Evolutionary conservation across 2,113 vertebrate genomes (phyloP).

Genomic region (Barnardius zonarius): DNA sequence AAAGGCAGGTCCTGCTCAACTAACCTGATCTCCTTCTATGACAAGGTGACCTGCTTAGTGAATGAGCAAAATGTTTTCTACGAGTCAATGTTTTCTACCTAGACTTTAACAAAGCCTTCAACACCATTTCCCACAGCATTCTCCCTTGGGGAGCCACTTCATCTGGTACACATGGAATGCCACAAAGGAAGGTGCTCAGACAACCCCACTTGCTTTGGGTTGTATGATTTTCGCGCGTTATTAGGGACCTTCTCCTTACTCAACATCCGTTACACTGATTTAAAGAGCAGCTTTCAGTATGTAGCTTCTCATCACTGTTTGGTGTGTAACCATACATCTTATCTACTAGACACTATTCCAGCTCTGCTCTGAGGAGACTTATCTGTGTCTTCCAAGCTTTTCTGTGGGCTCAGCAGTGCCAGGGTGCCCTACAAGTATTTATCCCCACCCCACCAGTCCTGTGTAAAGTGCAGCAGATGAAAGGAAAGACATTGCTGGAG

Average conservation of each 20-base stretch:
- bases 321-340: background rate
- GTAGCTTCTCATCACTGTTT: background rate
- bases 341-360: background rate
- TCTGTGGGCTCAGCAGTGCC: background rate
- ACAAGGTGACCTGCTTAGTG: background rate
- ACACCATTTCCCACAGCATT: background rate
- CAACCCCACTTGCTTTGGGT: background rate
- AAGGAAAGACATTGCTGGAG: background rate
- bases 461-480: background rate
- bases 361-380: background rate
- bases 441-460: background rate
- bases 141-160: background rate
- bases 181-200: fast-evolving
- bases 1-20: background rate
- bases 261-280: background rate
- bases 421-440: background rate
- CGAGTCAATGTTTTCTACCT: background rate
- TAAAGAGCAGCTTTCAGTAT: background rate
- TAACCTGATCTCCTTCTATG: background rate
- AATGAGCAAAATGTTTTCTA: background rate
- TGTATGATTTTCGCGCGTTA: background rate
- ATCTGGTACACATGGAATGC: fast-evolving
- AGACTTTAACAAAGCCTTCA: background rate
- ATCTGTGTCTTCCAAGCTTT: background rate
- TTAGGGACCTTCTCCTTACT: background rate